Evolutionary conservation across 2,113 vertebrate species (phyloP), one percentile per base, ranked within the genome.

Genomic region (Papio anubis): DNA sequence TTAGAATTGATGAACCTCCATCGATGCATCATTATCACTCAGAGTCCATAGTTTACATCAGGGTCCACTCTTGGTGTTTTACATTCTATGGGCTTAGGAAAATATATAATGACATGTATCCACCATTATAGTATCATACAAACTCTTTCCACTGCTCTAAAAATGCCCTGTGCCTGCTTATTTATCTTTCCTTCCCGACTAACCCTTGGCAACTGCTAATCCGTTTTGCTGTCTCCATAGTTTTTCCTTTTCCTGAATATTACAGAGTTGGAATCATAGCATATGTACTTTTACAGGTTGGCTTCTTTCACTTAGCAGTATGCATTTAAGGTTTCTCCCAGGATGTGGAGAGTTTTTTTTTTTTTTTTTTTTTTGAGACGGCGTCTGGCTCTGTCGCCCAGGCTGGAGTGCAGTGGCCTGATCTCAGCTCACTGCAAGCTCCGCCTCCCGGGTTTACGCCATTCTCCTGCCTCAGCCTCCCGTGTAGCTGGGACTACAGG

Each of bases 121-220:
- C 1, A 1, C 30, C 21, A 55, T 6, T 17, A 10, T 1, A 27
- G 38, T 20, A 0, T 45, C 59, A 70, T 17, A 40, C n/a, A 25
- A 20, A 50, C 16, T 17, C 66, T 23, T 6, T 64, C n/a, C 43
- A 20, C 10, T n/a, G 18, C 5, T 45, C 57, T 78, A 8, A 52
- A 11, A 17, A 2, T 27, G 40, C 23, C 35, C 73, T 40, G 55
- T 12, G n/a, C 48, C 1, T 25, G 18, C 68, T 30, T 43, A 18
- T 23, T 40, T 11, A 17, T 11, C 43, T 16, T 1, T 83, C 55
- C 35, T 50, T 61, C 43, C 45, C 70, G n/a, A 66, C 20, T 20
- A 35, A 70, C 30, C 48, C 35, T 38, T 40, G 18, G 50, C 14
- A 70, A 32, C 2, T 6, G 4, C 21, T 57, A 30, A 55, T 20